Conservation (phyloP, 1,140 invertebrate species). For the Frieseomelitta varia region DNA sequence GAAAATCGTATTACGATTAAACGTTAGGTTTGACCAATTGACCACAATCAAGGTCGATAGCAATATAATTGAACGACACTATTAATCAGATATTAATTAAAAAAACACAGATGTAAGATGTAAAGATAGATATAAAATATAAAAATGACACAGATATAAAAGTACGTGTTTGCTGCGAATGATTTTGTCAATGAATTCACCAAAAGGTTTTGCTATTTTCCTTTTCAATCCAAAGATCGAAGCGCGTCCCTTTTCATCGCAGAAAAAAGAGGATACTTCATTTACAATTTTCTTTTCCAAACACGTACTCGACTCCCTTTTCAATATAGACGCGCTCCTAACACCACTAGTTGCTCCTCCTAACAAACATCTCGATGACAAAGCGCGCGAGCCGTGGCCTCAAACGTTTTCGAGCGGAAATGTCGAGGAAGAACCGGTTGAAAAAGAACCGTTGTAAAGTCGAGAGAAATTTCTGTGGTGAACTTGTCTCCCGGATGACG, state of each 20-base stretch:
- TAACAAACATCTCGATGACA: neutral
- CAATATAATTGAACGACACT: no score
- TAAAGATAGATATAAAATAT: no score
- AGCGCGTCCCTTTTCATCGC: neutral
- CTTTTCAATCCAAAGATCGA: neutral
- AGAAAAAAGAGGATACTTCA: neutral
- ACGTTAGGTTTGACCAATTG: neutral
- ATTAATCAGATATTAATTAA: no score
- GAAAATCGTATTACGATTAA: neutral
- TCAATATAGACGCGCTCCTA: no score
- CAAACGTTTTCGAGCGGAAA: neutral
- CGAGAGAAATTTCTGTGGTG: neutral
- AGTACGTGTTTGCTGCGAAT: neutral
- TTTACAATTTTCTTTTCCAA: neutral
- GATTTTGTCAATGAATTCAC: neutral
- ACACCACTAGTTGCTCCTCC: neutral
- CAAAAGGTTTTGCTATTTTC: no score
- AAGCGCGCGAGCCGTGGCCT: neutral
- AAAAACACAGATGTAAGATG: no score
- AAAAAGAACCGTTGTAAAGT: neutral
- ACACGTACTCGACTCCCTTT: neutral
- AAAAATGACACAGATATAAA: no score
- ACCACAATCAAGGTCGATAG: no score
- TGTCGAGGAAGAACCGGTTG: neutral
- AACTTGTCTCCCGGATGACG: slow-evolving; percentile 5